A percentile compares a stretch with the other conserved stretches of the same genome.
Evolutionary conservation across 2,113 vertebrate genomes (phyloP).

Genomic region (cattle (Bos taurus)): ARS-UCD2.0 NC_037330.1:91723501-91724000

Average conservation of each 20-base stretch:
- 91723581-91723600: background rate
- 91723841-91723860: background rate
- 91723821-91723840: background rate
- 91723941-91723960: background rate
- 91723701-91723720: background rate
- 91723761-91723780: background rate
- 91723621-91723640: background rate
- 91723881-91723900: background rate
- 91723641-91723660: background rate
- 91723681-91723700: background rate
- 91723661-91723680: background rate
- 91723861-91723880: background rate
- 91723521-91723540: background rate
- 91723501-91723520: background rate
- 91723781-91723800: background rate
- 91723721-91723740: background rate
- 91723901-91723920: too few relatives aligned
- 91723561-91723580: background rate
- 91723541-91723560: background rate
- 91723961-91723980: background rate
- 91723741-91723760: fast-evolving
- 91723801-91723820: background rate
- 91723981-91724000: background rate
- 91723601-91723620: background rate
- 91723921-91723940: background rate